A percentile compares a stretch with the other conserved stretches of the same genome.
These are phyloP conservation scores for Eulithis testata DNA, from an alignment of 2,888 invertebrate genomes.

Conservation along the genomic window DNA sequence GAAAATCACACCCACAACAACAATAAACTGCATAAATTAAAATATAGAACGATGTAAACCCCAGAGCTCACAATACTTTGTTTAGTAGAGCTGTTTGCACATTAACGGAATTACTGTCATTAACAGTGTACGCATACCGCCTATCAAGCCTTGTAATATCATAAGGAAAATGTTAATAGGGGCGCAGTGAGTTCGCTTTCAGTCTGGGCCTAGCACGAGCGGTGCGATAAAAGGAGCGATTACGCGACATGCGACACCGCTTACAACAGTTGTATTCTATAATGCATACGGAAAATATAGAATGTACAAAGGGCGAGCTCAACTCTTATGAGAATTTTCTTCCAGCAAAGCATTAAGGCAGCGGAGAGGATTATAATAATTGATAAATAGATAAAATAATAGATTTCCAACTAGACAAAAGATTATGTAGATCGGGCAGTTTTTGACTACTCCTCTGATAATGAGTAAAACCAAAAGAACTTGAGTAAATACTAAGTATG, in stretches of 20 bases:
- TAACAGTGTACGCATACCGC: constrained; percentile 37
- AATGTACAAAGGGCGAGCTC: no score
- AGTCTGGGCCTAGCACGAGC: constrained; percentile 17
- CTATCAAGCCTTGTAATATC: constrained; percentile 42
- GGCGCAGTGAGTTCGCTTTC: constrained; percentile 49
- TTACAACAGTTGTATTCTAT: background rate
- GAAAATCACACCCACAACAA: constrained; percentile 13
- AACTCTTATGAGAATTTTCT: no score
- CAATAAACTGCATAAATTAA: constrained; percentile 23
- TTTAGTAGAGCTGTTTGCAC: constrained; percentile 40
- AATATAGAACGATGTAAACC: constrained; percentile 22
- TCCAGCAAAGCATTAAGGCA: no score
- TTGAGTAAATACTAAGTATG: no score
- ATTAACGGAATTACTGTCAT: constrained; percentile 41
- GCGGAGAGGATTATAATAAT: no score
- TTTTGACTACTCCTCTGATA: no score
- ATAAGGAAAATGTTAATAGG: constrained; percentile 57
- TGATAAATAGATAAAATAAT: no score
- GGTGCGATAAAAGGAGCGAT: constrained; percentile 14
- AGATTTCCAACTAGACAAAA: no score
- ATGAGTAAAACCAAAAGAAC: no score
- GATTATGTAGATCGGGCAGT: no score
- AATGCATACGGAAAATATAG: no score
- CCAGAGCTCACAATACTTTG: constrained; percentile 31
- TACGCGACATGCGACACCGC: no score